Base-by-base conservation (phyloP, 2,888 invertebrate genomes). In the Rhabditophanes sp. region DNA sequence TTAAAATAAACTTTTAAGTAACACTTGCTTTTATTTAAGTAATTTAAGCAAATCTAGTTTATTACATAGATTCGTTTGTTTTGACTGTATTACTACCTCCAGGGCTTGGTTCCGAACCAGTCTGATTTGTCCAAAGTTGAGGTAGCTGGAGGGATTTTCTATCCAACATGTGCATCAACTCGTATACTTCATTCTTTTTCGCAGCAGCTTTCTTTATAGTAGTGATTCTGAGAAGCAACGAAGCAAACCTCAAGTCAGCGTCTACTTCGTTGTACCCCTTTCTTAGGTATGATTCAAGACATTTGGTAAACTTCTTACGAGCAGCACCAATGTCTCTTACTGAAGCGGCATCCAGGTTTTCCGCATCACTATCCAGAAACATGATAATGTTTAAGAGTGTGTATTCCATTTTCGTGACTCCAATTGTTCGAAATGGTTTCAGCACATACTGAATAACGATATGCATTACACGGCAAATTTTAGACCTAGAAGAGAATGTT, bases 111-210 rank as follows among this genome's bases (percentile, higher is more conserved):
- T n/a, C n/a, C n/a, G n/a, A n/a, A n/a, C n/a, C n/a, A n/a, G n/a
- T n/a, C n/a, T n/a, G n/a, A n/a, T n/a, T n/a, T n/a, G n/a, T n/a
- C n/a, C n/a, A n/a, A n/a, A n/a, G n/a, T n/a, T n/a, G n/a, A n/a
- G n/a, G n/a, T n/a, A n/a, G n/a, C n/a, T n/a, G n/a, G n/a, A n/a
- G n/a, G n/a, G n/a, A n/a, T n/a, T n/a, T n/a, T n/a, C n/a, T n/a
- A n/a, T n/a, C n/a, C n/a, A 61, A 51, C 53, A 61, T 58, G 34
- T 62, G 60, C n/a, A 61, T 46, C 20, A 61, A 56, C 41, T 62
- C 58, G 5, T 59, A 45, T 1, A 56, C 56, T 39, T 61, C 61
- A 39, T 61, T 61, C 37, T 61, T 61, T 36, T 62, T 61, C 7
- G 61, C 60, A 3, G 61, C 61, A 8, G 56, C 58, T 50, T 58